Percentiles rank a stretch among this genome's conserved stretches.
phyloP scores from a whole-genome alignment of 2,113 vertebrate genomes.

The Bucco capensis region DNA sequence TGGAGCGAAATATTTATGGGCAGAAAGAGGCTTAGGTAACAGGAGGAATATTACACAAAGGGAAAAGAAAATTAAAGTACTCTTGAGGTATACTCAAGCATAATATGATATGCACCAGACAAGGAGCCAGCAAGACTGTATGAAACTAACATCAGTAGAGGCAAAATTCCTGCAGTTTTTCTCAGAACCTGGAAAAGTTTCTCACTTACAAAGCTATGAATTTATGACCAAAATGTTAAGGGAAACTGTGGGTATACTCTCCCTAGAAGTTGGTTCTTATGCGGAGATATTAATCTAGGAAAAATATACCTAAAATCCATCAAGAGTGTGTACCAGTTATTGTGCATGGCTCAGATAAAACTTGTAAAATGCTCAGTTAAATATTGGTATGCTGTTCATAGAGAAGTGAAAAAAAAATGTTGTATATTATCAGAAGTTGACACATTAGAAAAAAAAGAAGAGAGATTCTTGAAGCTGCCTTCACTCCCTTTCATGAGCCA shows the following conservation, averaged over 20 bases:
- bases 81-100: neutral
- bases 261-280: neutral
- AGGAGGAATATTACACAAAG: neutral
- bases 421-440: neutral
- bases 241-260: neutral
- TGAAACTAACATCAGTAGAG: neutral
- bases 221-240: neutral
- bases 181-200: neutral
- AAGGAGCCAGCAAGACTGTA: neutral
- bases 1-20: neutral
- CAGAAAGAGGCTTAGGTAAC: neutral
- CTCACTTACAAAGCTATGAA: neutral
- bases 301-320: neutral
- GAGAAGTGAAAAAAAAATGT: neutral
- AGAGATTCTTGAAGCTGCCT: neutral
- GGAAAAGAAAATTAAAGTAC: neutral
- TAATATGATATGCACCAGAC: neutral
- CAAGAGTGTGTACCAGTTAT: neutral
- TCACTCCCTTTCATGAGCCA: neutral
- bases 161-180: neutral
- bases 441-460: neutral
- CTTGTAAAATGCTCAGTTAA: neutral
- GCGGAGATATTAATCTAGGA: neutral
- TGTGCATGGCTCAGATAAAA: neutral
- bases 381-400: neutral